A percentile compares a stretch with the other conserved stretches of the same genome.
phyloP scores from a whole-genome alignment of 1,140 invertebrate genomes.

The Atta texana region DNA sequence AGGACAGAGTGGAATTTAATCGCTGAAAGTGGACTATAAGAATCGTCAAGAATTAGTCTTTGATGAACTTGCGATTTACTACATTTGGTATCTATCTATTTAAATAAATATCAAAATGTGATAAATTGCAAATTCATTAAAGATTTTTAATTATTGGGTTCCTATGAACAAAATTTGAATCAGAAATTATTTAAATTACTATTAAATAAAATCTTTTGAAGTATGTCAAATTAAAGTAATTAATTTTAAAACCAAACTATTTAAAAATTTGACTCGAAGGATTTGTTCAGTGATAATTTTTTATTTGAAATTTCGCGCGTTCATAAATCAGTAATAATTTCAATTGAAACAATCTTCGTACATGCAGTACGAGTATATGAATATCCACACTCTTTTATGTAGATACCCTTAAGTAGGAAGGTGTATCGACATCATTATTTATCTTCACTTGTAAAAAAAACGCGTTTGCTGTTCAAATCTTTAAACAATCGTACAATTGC shows the following conservation, averaged over 20 bases:
- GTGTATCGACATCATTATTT: conserved; percentile 42
- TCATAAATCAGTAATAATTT: not conserved
- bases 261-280: not conserved
- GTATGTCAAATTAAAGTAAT: too few species aligned
- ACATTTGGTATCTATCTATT: not conserved
- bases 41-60: not conserved
- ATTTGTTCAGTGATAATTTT: not conserved
- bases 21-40: not conserved
- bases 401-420: conserved; percentile 61
- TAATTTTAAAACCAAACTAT: not conserved
- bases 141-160: too few species aligned
- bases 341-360: conserved; percentile 3
- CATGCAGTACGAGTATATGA: conserved; percentile 41
- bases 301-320: conserved; percentile 22
- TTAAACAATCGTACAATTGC: not conserved
- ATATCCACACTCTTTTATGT: conserved; percentile 51
- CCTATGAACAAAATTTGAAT: too few species aligned
- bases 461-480: conserved; percentile 8
- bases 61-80: not conserved
- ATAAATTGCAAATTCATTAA: too few species aligned
- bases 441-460: conserved; percentile 33
- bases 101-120: too few species aligned
- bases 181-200: too few species aligned
- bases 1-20: not conserved
- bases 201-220: too few species aligned